Conservation (phyloP, 2,888 invertebrate genomes). For the Tiliacea aurago region DNA sequence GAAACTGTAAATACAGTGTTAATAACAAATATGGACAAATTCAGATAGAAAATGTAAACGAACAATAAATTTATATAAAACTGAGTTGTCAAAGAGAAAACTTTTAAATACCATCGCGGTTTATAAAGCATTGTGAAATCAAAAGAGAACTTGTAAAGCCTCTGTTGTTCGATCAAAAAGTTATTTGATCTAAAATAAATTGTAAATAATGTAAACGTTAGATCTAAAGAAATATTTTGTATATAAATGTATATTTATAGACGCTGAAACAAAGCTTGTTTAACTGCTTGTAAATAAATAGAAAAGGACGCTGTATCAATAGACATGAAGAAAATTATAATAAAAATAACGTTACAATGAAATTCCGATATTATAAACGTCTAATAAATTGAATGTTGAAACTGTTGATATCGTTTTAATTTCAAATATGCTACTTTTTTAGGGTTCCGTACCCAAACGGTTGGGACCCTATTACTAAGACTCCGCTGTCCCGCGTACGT, state of each 20-base stretch:
- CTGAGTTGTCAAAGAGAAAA: constrained; percentile 48
- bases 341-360: constrained; percentile 64
- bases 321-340: constrained; percentile 47
- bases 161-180: constrained; percentile 51
- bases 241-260: constrained; percentile 70
- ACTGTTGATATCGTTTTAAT: constrained; percentile 54
- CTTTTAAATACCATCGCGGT: constrained; percentile 32
- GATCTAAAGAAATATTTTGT: constrained; percentile 63
- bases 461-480: background rate
- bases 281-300: constrained; percentile 73
- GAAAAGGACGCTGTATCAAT: constrained; percentile 65
- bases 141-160: constrained; percentile 39
- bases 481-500: background rate
- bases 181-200: constrained; percentile 47
- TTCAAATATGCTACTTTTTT: background rate
- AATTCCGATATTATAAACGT: constrained; percentile 69
- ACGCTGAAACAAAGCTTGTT: constrained; percentile 65
- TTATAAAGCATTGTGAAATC: constrained; percentile 36
- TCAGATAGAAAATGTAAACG: constrained; percentile 21
- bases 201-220: constrained; percentile 65
- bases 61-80: constrained; percentile 40
- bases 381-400: constrained; percentile 76
- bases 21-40: constrained; percentile 19
- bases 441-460: background rate
- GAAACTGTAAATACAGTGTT: constrained; percentile 46